Conservation (phyloP, 2,113 vertebrate genomes). For the Ceyx melanurus region DNA sequence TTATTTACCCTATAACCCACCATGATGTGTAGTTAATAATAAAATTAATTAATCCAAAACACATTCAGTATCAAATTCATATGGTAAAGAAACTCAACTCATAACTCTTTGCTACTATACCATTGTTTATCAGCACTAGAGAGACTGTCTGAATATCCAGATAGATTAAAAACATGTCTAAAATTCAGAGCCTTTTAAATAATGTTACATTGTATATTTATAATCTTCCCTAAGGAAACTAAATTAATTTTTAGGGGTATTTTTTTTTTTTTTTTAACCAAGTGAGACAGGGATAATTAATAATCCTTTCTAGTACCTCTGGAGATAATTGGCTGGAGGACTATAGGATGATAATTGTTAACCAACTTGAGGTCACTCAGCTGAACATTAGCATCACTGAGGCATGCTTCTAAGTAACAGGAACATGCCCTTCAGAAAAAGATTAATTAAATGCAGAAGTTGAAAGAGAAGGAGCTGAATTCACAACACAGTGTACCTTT, state of each 20-base stretch:
- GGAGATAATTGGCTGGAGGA: constrained; percentile 64
- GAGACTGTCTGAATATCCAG: constrained; percentile 16
- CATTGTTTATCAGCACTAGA: background rate
- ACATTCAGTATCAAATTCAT: background rate
- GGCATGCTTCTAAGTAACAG: constrained; percentile 51
- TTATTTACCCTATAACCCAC: background rate
- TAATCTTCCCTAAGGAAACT: constrained; percentile 58
- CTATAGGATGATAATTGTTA: constrained; percentile 59
- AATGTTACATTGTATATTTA: constrained; percentile 25
- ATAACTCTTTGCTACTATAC: background rate
- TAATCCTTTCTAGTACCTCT: constrained; percentile 49
- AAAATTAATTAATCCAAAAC: background rate
- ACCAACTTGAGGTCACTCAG: constrained; percentile 57
- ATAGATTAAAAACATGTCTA: constrained; percentile 16
- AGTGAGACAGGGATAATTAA: constrained; percentile 48
- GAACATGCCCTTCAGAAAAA: constrained; percentile 65
- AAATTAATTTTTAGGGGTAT: constrained; percentile 61
- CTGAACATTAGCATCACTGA: constrained; percentile 57
- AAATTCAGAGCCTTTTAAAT: constrained; percentile 9
- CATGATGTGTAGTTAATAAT: background rate
- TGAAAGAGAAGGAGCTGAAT: constrained; percentile 61
- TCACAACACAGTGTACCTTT: constrained; percentile 29
- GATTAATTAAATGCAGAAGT: constrained; percentile 69
- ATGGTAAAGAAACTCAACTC: background rate
- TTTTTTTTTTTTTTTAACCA: constrained; percentile 35